phyloP scores from a whole-genome alignment of 2,888 invertebrate genomes.

The Eudasyphora cyanicolor region DNA sequence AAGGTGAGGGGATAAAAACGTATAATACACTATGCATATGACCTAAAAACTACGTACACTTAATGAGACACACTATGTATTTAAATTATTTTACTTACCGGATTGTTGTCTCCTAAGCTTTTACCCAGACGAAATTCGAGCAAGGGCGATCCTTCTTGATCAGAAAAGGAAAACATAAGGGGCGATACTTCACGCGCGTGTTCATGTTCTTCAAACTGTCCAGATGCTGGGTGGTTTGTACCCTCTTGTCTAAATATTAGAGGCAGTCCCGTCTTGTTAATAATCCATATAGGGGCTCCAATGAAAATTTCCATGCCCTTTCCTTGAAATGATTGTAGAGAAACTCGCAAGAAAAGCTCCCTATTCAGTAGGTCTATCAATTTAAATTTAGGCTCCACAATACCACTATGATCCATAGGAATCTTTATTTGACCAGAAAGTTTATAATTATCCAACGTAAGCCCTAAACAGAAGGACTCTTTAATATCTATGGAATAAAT shows the following conservation, averaged over 20 bases:
- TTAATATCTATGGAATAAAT: conserved; percentile 81
- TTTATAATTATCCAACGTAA: conserved; percentile 92
- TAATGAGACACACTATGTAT: no score
- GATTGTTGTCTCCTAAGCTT: conserved; percentile 82
- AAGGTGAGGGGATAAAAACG: no score
- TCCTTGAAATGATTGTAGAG: conserved; percentile 83
- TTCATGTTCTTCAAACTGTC: conserved; percentile 97
- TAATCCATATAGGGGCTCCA: conserved; percentile 95
- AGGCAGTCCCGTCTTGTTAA: conserved; percentile 98
- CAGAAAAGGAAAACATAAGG: conserved; percentile 95
- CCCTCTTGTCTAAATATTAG: conserved; percentile 96
- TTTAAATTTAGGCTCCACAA: conserved; percentile 86
- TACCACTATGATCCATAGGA: conserved; percentile 79
- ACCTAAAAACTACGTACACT: no score
- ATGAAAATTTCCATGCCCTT: conserved; percentile 86
- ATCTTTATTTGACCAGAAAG: conserved; percentile 85
- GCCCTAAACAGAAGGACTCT: conserved; percentile 86
- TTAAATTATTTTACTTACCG: no score
- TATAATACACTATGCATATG: no score
- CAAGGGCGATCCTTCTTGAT: conserved; percentile 91
- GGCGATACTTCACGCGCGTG: conserved; percentile 95
- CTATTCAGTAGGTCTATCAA: conserved; percentile 88
- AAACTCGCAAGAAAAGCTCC: conserved; percentile 87
- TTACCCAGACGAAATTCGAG: conserved; percentile 89
- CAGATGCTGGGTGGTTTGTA: conserved; percentile 87